Evolutionary conservation across 2,888 invertebrate species (phyloP), one percentile per base, ranked within the genome.

Genomic region (Saturnia japonica): DNA sequence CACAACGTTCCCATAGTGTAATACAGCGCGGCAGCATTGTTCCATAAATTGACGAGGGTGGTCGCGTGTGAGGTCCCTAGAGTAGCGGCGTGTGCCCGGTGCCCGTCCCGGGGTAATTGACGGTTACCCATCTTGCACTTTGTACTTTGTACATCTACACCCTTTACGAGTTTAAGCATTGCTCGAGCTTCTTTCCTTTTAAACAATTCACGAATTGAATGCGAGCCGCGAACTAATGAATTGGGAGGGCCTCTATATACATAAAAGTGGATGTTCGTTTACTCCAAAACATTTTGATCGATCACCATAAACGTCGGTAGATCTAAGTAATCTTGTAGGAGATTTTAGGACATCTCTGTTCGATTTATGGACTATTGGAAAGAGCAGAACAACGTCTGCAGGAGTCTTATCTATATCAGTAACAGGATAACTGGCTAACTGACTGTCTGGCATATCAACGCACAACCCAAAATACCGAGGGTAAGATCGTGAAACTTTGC

Each of bases 51-150:
- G 88, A 78, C 75, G 81, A 79, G 89, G 88, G 86, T 76, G 78
- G 91, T 84, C 91, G 89, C 90, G 92, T 91, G 91, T 85, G 75
- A 72, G 74, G 78, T 91, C 91, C 91, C 91, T 70, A 69, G 90
- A 89, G 92, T 77, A 78, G 72, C 78, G 85, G 85, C 90, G 91
- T 90, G 91, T 90, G 91, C 90, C 86, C 85, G 68, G 91, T 90
- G 91, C 90, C 86, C 85, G 68, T 72, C 77, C 77, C 78, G 76
- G 76, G 74, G 83, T 91, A 91, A 89, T 88, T 89, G 90, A 88
- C 86, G 91, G 89, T 84, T 85, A 81, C 80, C 78, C 71, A 72
- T 71, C 68, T 70, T 68, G 72, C 67, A 62, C 67, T 54, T 62
- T 71, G 69, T 28, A 64, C 54, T 60, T 47, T 60, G 62, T 68